Percentiles rank a stretch among this genome's conserved stretches.
These are phyloP conservation scores for Pocota personata DNA, from an alignment of 2,888 invertebrate genomes.

Conservation along the genomic window DNA sequence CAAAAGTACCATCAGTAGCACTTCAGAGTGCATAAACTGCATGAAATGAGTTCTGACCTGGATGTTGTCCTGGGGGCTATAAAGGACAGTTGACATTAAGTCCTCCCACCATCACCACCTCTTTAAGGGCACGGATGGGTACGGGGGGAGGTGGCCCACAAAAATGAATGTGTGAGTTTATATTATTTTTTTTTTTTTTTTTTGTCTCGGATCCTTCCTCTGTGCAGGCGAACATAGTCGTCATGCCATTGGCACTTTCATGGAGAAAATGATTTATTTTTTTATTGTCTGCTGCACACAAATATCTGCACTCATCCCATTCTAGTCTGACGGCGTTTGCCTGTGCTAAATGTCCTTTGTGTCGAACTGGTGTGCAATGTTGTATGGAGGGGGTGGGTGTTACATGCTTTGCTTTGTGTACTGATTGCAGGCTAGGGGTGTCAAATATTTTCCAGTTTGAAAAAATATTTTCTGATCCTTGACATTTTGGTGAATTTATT, in stretches of 20 bases:
- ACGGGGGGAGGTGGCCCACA: neutral
- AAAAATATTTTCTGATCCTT: slow-evolving; percentile 48
- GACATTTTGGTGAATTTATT: slow-evolving; percentile 54
- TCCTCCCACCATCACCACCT: neutral
- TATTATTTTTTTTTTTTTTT: slow-evolving; percentile 26
- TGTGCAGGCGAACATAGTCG: slow-evolving; percentile 20
- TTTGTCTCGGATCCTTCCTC: slow-evolving; percentile 2
- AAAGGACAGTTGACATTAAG: slow-evolving; percentile 55
- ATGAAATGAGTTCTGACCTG: slow-evolving; percentile 21
- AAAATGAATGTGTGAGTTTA: slow-evolving; percentile 13
- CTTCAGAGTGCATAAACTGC: slow-evolving; percentile 55
- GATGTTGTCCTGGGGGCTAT: slow-evolving; percentile 30
- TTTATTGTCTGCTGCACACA: slow-evolving; percentile 58
- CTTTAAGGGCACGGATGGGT: slow-evolving; percentile 52
- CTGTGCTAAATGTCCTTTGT: slow-evolving; percentile 41
- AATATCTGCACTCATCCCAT: slow-evolving; percentile 33
- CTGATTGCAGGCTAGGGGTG: slow-evolving; percentile 18
- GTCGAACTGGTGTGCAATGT: neutral
- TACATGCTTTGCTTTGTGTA: slow-evolving; percentile 1
- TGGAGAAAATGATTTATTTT: slow-evolving; percentile 60
- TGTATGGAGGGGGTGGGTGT: neutral
- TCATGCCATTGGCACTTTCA: slow-evolving; percentile 67
- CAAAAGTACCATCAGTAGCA: slow-evolving; percentile 56
- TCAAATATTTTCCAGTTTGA: slow-evolving; percentile 48
- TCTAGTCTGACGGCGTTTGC: slow-evolving; percentile 16